These are phyloP conservation scores for Falcunculus frontatus DNA, from an alignment of 2,113 vertebrate genomes.

Conservation along the genomic window DNA sequence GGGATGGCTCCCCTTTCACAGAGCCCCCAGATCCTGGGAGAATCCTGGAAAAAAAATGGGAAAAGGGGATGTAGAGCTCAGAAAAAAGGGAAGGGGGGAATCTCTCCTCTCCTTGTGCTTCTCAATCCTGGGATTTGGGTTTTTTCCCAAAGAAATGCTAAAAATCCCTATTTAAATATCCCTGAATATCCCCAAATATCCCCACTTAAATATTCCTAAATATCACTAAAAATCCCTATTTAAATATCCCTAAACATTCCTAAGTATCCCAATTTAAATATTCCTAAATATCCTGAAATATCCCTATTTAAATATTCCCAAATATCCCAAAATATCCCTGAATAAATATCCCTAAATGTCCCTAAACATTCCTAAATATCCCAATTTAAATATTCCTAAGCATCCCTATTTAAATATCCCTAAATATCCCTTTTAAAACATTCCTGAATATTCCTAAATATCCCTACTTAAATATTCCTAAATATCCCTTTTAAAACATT, in stretches of 20 bases:
- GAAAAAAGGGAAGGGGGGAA: neutral
- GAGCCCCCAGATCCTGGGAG: neutral
- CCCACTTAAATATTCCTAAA: neutral
- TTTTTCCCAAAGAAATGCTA: neutral
- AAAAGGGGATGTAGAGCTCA: neutral
- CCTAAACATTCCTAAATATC: neutral
- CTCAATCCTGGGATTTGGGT: neutral
- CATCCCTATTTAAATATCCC: no score
- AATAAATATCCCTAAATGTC: no score
- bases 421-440: no score
- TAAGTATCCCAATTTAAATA: neutral
- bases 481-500: neutral
- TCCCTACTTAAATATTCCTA: no score
- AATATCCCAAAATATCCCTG: neutral
- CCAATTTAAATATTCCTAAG: neutral
- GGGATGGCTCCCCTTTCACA: neutral
- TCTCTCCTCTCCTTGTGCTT: fast-evolving
- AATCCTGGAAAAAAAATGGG: neutral
- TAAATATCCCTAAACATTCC: neutral
- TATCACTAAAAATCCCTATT: neutral
- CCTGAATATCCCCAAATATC: no score
- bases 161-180: neutral
- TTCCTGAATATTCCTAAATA: neutral
- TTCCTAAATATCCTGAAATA: neutral
- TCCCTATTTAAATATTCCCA: neutral